These are phyloP conservation scores for Drosophila tsacasi DNA, from an alignment of 1,140 invertebrate species.

Conservation along the genomic window DNA sequence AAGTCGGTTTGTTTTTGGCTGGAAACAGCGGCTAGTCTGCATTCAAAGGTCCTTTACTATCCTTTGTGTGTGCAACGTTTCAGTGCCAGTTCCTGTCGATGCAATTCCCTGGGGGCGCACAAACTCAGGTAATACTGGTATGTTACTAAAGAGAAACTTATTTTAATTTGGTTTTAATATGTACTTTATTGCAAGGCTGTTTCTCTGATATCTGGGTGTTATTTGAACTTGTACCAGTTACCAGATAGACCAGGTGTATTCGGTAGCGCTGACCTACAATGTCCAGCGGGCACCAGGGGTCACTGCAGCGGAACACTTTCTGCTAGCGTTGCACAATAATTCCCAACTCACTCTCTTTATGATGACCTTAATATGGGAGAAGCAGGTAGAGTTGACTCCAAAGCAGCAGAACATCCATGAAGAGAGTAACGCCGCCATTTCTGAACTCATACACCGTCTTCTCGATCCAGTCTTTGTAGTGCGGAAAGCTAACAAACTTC, in stretches of 20 bases:
- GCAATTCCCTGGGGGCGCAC: not conserved
- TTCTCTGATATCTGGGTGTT: not conserved
- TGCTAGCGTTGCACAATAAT: not conserved
- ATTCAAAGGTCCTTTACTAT: not conserved
- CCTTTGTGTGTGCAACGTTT: not conserved
- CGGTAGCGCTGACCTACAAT: not conserved
- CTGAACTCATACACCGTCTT: not conserved
- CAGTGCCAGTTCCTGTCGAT: not conserved
- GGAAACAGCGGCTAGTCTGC: not conserved
- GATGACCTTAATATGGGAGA: not conserved
- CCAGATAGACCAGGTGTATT: not conserved
- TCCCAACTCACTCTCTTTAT: not conserved
- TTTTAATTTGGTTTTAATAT: not conserved
- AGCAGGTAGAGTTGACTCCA: not conserved
- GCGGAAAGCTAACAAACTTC: conserved; percentile 42
- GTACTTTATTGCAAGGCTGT: not conserved
- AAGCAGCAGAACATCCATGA: not conserved
- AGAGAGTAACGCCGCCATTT: not conserved
- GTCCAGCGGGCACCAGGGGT: not conserved
- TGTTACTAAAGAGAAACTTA: not conserved
- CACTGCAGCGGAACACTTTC: not conserved
- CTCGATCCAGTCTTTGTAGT: conserved; percentile 29
- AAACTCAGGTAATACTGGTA: no score
- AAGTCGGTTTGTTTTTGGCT: not conserved
- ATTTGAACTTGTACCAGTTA: not conserved